Base-by-base conservation (phyloP, 1,140 invertebrate species). In the Trichogramma pretiosum region DNA sequence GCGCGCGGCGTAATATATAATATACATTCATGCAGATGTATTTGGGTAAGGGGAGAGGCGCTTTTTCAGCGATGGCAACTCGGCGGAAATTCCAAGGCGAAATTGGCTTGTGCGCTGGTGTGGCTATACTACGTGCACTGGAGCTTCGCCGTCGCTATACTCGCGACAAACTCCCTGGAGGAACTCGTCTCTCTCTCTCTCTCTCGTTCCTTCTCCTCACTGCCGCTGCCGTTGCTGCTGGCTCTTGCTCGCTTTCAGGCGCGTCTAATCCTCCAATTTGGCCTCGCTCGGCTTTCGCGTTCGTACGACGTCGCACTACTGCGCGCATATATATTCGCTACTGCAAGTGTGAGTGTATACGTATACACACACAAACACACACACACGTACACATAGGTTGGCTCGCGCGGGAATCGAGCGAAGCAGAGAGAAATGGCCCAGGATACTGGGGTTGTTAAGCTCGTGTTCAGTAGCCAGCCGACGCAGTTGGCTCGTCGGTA, bases 211-310 rank as follows among this genome's bases (percentile, higher is more conserved):
- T 3, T 40, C 24, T 16, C 48, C 22, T 17, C 36, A 26, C 16
- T 2, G 13, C 7, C 26, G 2, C 3, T 11, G 17, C 17, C 4
- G n/a, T n/a, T n/a, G n/a, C n/a, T n/a, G n/a, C n/a, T n/a, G 33
- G 44, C 28, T 54, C 54, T 50, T 47, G 45, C n/a, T n/a, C 56
- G 43, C 53, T 34, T 40, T 46, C 40, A 51, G 43, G 45, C 50
- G 55, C 56, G 50, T 52, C 46, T 50, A 50, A 50, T 50, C 48
- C 48, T 41, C 48, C 48, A 50, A 50, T 50, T 50, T 50, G 37
- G 42, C 37, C 22, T 32, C 41, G 48, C 38, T n/a, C n/a, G n/a
- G n/a, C n/a, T n/a, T n/a, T n/a, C n/a, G n/a, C n/a, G n/a, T n/a
- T n/a, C n/a, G n/a, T n/a, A n/a, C n/a, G 16, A 9, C 16, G 34